phyloP scores from a whole-genome alignment of 2,797 vertebrate genomes.

The Sebastes nivosus region DNA sequence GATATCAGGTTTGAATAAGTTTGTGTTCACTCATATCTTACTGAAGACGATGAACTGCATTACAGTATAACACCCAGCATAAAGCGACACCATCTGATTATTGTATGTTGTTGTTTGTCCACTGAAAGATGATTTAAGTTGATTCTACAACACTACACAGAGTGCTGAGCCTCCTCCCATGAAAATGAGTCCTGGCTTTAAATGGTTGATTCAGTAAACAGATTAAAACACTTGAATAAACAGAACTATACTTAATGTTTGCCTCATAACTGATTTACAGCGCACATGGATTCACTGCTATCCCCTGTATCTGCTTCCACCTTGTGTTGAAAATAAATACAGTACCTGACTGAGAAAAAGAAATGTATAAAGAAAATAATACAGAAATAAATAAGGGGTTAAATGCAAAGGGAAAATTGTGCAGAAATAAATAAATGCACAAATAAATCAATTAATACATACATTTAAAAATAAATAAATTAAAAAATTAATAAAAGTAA shows the following conservation, averaged over 20 bases:
- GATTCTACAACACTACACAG: conserved; percentile 3
- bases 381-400: too few species aligned
- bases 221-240: conserved; percentile 35
- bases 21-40: conserved; percentile 34
- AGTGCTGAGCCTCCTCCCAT: background rate
- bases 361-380: background rate
- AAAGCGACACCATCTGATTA: conserved; percentile 18
- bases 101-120: conserved; percentile 29
- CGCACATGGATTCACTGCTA: background rate
- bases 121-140: background rate
- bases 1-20: conserved; percentile 42
- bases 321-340: conserved; percentile 8
- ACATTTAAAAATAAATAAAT: too few species aligned
- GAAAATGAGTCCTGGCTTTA: conserved; percentile 1
- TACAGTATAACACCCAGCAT: conserved; percentile 23
- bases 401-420: too few species aligned
- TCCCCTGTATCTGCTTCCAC: background rate
- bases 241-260: conserved; percentile 1
- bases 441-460: too few species aligned
- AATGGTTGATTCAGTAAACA: conserved; percentile 22
- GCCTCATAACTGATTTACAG: background rate
- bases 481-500: too few species aligned
- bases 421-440: too few species aligned
- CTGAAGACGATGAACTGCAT: conserved; percentile 30
- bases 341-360: background rate